Evolutionary conservation across 2,888 invertebrate species (phyloP), one percentile per base, ranked within the genome.

Genomic region (Gastracanthus pulcherrimus): DNA sequence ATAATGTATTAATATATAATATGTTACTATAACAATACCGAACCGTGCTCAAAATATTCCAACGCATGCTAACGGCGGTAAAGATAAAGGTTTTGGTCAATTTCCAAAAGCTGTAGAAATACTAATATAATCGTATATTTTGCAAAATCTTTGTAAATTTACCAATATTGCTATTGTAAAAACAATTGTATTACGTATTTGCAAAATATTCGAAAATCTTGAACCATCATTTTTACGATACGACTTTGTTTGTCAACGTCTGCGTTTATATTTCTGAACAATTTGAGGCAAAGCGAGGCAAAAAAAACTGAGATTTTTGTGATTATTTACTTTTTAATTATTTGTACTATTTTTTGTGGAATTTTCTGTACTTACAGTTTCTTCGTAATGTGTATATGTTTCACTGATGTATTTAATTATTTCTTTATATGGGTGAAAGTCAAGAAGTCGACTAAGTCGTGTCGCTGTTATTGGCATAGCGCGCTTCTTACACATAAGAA

Each of bases 31-130:
- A 29, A 38, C 38, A 38, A 38, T 64, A 64, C 38, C 38, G 38
- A 29, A 64, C 13, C 38, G 26, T n/a, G 64, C 38, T 9, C 64
- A 38, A 23, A 64, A 23, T n/a, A n/a, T n/a, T n/a, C n/a, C n/a
- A n/a, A n/a, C 64, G 23, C 64, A 58, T 16, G 58, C 58, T 58
- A 58, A 58, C 31, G 16, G n/a, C 19, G 34, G 13, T 7, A 58
- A 31, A 58, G 16, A 31, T 9, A 16, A 58, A 58, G 26, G 23
- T 58, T 36, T 38, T 71, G 71, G 71, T 58, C 26, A 11, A 58
- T 58, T 19, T 71, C 71, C 71, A 71, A 67, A 38, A 26, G 29
- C 48, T 23, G 36, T 31, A n/a, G 23, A 41, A 71, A 41, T 19
- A 58, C 7, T n/a, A 29, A 55, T 5, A 6, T 31, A 31, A 60